Evolutionary conservation across 2,113 vertebrate species (phyloP).

Genomic region (Bostrychus sinensis): DNA sequence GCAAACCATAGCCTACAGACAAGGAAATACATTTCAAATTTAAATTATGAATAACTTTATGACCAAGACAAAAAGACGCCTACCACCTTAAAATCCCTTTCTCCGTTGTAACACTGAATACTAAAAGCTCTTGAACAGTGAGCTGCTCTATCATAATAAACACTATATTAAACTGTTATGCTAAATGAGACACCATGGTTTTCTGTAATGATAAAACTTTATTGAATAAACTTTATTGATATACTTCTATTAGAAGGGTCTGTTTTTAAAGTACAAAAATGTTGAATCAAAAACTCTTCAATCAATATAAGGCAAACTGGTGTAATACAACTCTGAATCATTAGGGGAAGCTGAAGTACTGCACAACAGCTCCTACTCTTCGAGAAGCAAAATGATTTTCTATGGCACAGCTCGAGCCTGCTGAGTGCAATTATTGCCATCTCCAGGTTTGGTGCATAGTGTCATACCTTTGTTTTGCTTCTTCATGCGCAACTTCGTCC

Average conservation of each 20-base stretch:
- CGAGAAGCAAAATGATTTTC: not conserved
- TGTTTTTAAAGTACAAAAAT: too few species aligned
- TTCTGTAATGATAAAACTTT: too few species aligned
- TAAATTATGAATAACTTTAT: not conserved
- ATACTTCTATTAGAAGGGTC: too few species aligned
- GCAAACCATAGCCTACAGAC: slow-evolving; percentile 88
- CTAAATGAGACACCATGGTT: too few species aligned
- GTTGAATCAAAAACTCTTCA: too few species aligned
- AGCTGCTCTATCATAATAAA: too few species aligned
- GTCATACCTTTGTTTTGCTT: slow-evolving; percentile 85
- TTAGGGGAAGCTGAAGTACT: not conserved
- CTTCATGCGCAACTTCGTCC: slow-evolving; percentile 89
- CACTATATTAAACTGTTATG: too few species aligned
- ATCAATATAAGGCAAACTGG: too few species aligned
- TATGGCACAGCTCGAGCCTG: not conserved
- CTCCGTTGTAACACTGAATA: too few species aligned
- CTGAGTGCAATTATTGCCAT: not conserved
- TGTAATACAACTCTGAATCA: not conserved
- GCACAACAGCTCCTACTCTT: not conserved
- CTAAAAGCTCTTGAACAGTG: too few species aligned
- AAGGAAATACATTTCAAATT: not conserved
- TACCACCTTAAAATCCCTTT: too few species aligned
- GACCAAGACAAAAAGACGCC: not conserved
- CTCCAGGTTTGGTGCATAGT: not conserved
- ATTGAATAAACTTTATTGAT: too few species aligned